Conservation (phyloP, 2,888 invertebrate species). For the Bellardia pandia region DNA sequence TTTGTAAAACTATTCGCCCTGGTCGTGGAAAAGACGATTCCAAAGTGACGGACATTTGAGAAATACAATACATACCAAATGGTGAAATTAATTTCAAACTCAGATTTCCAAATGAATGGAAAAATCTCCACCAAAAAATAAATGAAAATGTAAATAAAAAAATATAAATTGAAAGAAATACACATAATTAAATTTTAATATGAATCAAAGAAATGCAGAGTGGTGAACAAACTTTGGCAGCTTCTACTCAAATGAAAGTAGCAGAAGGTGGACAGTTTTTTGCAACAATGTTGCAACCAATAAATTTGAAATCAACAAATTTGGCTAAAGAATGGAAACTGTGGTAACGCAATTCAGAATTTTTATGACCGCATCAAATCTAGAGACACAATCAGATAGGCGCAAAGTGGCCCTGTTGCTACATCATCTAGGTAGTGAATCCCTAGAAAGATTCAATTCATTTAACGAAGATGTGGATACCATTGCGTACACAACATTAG, state of each 20-base stretch:
- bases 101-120: too few relatives aligned
- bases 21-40: too few relatives aligned
- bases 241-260: background rate
- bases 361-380: conserved; percentile 32
- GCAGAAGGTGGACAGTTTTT: conserved; percentile 3
- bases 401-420: conserved; percentile 45
- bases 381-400: conserved; percentile 35
- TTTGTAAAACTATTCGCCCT: too few relatives aligned
- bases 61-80: too few relatives aligned
- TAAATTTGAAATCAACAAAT: conserved; percentile 41
- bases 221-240: background rate
- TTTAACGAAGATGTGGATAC: too few relatives aligned
- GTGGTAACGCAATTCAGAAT: conserved; percentile 49
- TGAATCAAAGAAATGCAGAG: background rate
- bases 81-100: too few relatives aligned
- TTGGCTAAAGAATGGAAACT: conserved; percentile 45
- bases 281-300: background rate
- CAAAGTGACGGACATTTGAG: too few relatives aligned
- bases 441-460: too few relatives aligned
- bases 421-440: too few relatives aligned
- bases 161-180: background rate
- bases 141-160: too few relatives aligned
- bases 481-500: too few relatives aligned
- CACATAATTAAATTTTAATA: background rate
- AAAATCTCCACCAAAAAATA: too few relatives aligned